Percentiles rank a stretch among this genome's conserved stretches.
Conservation (phyloP, 2,113 vertebrate species). For the Pedionomus torquatus region DNA sequence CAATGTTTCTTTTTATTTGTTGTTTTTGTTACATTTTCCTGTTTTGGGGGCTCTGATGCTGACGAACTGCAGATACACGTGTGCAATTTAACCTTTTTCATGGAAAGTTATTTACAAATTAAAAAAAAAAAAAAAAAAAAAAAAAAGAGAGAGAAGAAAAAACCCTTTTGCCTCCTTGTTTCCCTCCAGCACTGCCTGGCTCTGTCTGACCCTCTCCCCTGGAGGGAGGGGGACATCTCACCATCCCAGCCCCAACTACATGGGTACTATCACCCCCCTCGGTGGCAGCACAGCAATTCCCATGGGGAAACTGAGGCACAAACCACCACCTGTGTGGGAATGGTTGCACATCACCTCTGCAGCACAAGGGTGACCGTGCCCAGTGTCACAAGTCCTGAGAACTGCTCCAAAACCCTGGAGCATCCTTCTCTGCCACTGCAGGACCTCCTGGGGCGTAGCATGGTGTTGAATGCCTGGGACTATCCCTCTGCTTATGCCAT, state of each 20-base stretch:
- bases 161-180: background rate
- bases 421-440: background rate
- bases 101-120: conserved; percentile 70
- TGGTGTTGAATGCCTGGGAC: background rate
- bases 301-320: background rate
- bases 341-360: rapidly evolving
- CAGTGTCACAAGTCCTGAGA: background rate
- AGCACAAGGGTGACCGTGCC: background rate
- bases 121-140: background rate
- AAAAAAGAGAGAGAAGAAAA: background rate
- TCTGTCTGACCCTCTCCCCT: background rate
- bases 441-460: background rate
- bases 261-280: background rate
- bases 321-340: background rate
- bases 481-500: background rate
- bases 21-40: conserved; percentile 17
- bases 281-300: background rate
- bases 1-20: background rate
- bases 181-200: background rate
- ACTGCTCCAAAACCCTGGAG: background rate
- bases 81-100: conserved; percentile 73
- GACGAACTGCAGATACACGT: conserved; percentile 2
- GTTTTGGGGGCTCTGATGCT: background rate
- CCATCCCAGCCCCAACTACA: background rate
- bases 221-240: background rate